Percentiles rank a stretch among this genome's conserved stretches.
These are phyloP conservation scores for Quadroppia sp. DNA, from an alignment of 2,888 invertebrate genomes.

Conservation along the genomic window DNA sequence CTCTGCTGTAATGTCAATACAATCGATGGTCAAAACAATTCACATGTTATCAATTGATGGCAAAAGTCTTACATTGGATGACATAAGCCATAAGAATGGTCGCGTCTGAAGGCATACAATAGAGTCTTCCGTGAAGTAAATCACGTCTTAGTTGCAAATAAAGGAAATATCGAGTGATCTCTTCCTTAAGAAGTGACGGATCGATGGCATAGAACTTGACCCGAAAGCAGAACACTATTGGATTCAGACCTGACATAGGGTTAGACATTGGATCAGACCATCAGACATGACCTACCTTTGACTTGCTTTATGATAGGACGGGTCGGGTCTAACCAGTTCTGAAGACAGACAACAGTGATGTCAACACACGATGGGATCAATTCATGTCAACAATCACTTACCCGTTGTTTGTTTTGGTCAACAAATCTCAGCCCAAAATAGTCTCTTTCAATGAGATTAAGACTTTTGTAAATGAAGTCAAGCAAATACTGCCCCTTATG, in stretches of 20 bases:
- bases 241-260: conserved; percentile 69
- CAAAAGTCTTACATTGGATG: conserved; percentile 81
- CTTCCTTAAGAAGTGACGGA: conserved; percentile 84
- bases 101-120: conserved; percentile 77
- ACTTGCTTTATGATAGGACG: conserved; percentile 87
- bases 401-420: conserved; percentile 80
- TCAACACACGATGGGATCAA: neutral
- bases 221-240: conserved; percentile 88
- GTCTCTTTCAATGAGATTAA: conserved; percentile 86
- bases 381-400: conserved; percentile 58
- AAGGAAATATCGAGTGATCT: conserved; percentile 89
- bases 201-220: conserved; percentile 97
- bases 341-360: conserved; percentile 46
- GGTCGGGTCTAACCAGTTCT: conserved; percentile 92
- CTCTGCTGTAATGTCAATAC: conserved; percentile 68
- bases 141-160: conserved; percentile 90
- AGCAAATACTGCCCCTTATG: conserved; percentile 83
- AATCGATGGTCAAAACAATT: too few species aligned
- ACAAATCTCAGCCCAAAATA: conserved; percentile 91
- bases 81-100: conserved; percentile 85
- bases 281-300: conserved; percentile 63
- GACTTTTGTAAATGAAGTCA: conserved; percentile 82
- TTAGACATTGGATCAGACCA: conserved; percentile 22
- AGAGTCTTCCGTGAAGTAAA: conserved; percentile 85
- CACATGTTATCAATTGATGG: too few species aligned